Conservation (phyloP, 2,888 invertebrate species). For the Lasioglossum vierecki region DNA sequence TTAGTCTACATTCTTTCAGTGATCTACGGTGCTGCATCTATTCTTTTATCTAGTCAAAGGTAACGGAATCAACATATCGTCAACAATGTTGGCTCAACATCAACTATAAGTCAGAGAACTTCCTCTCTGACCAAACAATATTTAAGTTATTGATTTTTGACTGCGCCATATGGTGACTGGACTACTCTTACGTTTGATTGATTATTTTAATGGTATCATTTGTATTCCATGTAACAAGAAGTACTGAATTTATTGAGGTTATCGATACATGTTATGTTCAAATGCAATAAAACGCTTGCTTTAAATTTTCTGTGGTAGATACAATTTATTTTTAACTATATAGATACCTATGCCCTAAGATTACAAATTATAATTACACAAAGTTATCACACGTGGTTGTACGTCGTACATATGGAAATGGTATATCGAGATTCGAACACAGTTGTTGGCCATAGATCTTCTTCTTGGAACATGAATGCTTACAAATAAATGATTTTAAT, state of each 20-base stretch:
- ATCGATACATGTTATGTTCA: neutral
- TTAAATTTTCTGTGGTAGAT: constrained; percentile 10
- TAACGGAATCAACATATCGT: no score
- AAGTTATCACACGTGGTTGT: constrained; percentile 17
- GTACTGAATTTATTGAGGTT: neutral
- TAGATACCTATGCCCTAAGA: neutral
- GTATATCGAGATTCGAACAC: constrained; percentile 21
- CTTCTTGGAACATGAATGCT: constrained; percentile 25
- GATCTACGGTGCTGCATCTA: no score
- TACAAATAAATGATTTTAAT: neutral
- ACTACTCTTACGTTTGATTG: neutral
- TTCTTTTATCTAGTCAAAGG: no score
- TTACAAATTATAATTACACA: neutral
- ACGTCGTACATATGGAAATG: neutral
- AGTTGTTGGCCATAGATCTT: neutral
- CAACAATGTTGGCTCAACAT: no score
- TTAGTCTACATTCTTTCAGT: no score
- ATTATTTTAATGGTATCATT: neutral
- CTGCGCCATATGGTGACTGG: neutral
- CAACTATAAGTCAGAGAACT: neutral
- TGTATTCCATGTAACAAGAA: neutral
- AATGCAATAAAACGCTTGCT: neutral
- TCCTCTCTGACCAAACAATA: neutral
- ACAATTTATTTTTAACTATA: constrained; percentile 38
- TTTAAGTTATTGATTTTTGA: neutral